Evolutionary conservation across 1,140 invertebrate genomes (phyloP).

Genomic region (Sweltsa coloradensis): DNA sequence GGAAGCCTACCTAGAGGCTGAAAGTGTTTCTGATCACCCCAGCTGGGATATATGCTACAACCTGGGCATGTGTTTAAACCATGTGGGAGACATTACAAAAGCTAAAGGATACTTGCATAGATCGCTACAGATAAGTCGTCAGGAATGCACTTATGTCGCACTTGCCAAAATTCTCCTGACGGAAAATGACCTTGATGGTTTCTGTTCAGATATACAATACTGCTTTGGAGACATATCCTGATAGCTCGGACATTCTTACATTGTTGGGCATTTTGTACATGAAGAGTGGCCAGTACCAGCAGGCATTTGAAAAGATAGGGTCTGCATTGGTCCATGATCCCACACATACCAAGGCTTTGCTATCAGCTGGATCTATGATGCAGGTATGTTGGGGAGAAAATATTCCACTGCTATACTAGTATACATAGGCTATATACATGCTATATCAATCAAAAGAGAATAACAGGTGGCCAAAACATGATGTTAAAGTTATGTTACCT

Average conservation of each 20-base stretch:
- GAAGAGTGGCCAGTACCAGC: slow-evolving; percentile 57
- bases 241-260: slow-evolving; percentile 59
- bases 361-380: slow-evolving; percentile 74
- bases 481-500: no score
- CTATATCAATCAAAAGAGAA: no score
- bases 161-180: slow-evolving; percentile 57
- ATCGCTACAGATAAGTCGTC: slow-evolving; percentile 57
- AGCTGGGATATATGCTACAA: slow-evolving; percentile 60
- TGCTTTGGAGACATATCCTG: slow-evolving; percentile 61
- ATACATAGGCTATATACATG: no score
- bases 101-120: slow-evolving; percentile 57
- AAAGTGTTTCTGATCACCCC: slow-evolving; percentile 40
- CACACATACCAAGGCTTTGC: slow-evolving; percentile 51
- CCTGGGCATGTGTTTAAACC: slow-evolving; percentile 52
- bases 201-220: slow-evolving; percentile 56
- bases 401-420: no score
- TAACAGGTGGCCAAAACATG: no score
- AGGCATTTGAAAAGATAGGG: slow-evolving; percentile 72
- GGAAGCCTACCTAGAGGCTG: slow-evolving; percentile 65
- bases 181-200: slow-evolving; percentile 53
- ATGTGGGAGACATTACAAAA: slow-evolving; percentile 39
- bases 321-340: slow-evolving; percentile 64
- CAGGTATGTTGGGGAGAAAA: slow-evolving; percentile 48
- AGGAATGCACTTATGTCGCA: slow-evolving; percentile 56
- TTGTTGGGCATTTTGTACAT: slow-evolving; percentile 70